These are phyloP conservation scores for Rhizomys pruinosus DNA, from an alignment of 2,113 vertebrate genomes.

Conservation along the genomic window DNA sequence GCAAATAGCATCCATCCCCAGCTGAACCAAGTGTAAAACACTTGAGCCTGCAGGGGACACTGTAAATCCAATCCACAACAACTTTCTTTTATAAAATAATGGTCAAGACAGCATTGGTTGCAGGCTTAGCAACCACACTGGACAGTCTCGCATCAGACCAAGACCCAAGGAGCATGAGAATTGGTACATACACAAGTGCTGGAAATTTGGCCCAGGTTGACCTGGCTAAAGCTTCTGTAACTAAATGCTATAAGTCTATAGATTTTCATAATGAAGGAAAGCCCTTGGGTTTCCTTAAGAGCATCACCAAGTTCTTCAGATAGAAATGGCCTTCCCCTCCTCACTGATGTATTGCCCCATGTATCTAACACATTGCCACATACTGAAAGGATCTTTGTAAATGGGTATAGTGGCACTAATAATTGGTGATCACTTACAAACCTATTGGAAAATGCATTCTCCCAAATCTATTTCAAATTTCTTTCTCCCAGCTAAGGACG, in stretches of 20 bases:
- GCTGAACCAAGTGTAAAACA: not conserved
- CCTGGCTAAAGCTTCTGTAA: not conserved
- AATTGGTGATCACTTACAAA: not conserved
- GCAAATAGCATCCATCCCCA: not conserved
- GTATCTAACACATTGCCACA: not conserved
- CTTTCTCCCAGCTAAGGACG: not conserved
- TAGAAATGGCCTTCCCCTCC: not conserved
- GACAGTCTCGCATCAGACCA: not conserved
- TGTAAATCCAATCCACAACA: not conserved
- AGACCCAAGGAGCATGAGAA: not conserved
- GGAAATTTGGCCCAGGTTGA: not conserved
- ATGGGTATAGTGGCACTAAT: not conserved
- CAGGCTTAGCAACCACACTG: not conserved
- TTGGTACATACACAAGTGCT: not conserved
- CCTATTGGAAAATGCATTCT: not conserved
- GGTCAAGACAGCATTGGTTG: not conserved
- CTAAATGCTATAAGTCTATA: not conserved
- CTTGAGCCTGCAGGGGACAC: not conserved
- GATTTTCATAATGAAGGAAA: not conserved
- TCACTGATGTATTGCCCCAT: not conserved
- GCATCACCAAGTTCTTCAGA: not conserved
- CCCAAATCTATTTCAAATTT: not conserved
- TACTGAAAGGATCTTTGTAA: not conserved
- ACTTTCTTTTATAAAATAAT: slow-evolving; percentile 24
- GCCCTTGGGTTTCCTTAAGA: not conserved